A percentile compares a stretch with the other conserved stretches of the same genome.
phyloP scores from a whole-genome alignment of 2,888 invertebrate genomes.

The Tubulanus polymorphus region DNA sequence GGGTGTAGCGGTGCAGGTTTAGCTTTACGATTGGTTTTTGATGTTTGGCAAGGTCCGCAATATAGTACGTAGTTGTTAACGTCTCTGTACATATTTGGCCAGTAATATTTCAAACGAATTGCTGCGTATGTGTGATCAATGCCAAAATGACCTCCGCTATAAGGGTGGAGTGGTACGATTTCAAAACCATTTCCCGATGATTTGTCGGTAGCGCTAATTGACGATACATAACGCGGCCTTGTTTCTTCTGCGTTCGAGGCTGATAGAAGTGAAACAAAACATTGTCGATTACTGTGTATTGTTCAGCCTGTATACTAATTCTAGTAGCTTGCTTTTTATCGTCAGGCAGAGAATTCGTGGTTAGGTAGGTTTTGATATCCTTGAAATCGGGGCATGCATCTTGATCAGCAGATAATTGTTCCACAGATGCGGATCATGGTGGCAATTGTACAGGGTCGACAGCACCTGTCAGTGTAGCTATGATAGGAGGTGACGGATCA shows the following conservation, averaged over 20 bases:
- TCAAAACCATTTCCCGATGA: conserved; percentile 10
- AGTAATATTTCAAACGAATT: neutral
- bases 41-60: neutral
- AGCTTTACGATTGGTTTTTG: neutral
- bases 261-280: conserved; percentile 16
- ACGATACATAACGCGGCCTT: neutral
- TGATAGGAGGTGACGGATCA: too few relatives aligned
- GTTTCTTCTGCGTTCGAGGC: neutral
- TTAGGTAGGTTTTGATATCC: conserved; percentile 10
- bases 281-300: conserved; percentile 11
- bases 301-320: conserved; percentile 9
- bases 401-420: conserved; percentile 10
- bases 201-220: conserved; percentile 14
- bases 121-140: neutral
- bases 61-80: neutral
- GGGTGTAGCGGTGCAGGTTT: neutral
- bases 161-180: conserved; percentile 11
- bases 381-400: conserved; percentile 14
- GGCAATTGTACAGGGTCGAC: too few relatives aligned
- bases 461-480: too few relatives aligned
- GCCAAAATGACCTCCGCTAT: conserved; percentile 6
- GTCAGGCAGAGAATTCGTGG: conserved; percentile 7
- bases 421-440: too few relatives aligned
- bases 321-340: conserved; percentile 5
- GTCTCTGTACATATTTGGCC: neutral